phyloP scores from a whole-genome alignment of 2,888 invertebrate genomes.

The Tenthredo livida region DNA sequence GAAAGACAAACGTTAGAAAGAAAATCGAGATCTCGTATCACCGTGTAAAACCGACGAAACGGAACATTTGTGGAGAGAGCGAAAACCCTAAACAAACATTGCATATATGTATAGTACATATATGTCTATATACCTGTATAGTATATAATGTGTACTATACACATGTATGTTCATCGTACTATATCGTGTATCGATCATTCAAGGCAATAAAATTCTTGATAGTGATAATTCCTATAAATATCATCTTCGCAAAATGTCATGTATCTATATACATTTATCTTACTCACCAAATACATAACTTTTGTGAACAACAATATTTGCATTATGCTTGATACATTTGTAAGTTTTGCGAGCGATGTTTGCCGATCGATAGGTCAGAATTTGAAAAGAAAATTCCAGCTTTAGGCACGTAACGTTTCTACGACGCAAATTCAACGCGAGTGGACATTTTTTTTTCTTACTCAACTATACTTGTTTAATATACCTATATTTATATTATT shows the following conservation, averaged over 20 bases:
- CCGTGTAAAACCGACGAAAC: not conserved
- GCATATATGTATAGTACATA: not conserved
- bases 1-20: not conserved
- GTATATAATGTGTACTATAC: not conserved
- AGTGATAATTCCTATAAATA: not conserved
- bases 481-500: no score
- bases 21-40: not conserved
- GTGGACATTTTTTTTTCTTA: not conserved
- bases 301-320: not conserved
- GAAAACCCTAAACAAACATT: constrained; percentile 5
- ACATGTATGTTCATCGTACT: no score
- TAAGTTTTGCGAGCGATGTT: not conserved
- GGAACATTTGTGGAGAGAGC: not conserved
- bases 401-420: not conserved
- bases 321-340: not conserved
- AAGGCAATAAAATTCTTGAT: not conserved
- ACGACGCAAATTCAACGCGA: not conserved
- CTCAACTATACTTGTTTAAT: not conserved
- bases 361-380: not conserved
- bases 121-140: not conserved
- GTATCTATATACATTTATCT: not conserved
- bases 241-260: not conserved
- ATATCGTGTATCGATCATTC: not conserved
- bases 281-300: not conserved
- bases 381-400: not conserved